Conservation (phyloP, 2,113 vertebrate genomes). For the Prionailurus viverrinus region DNA sequence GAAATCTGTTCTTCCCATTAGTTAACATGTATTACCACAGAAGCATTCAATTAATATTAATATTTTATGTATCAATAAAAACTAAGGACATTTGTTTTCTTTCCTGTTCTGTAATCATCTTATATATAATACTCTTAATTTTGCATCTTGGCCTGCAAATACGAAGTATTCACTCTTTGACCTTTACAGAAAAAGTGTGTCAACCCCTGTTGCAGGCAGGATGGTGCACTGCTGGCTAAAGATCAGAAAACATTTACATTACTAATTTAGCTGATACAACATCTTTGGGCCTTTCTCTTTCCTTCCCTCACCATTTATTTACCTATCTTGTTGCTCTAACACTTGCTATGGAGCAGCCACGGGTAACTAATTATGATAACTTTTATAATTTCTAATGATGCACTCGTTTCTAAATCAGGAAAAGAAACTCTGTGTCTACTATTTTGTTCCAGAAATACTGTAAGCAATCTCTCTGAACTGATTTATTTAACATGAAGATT, state of each 20-base stretch:
- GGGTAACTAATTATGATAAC: background rate
- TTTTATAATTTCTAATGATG: conserved; percentile 27
- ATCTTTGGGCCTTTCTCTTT: background rate
- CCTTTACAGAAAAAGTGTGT: background rate
- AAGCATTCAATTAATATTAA: background rate
- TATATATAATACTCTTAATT: background rate
- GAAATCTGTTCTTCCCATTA: background rate
- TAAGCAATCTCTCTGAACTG: background rate
- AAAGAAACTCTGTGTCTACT: background rate
- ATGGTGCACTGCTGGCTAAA: background rate
- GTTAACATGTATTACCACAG: background rate
- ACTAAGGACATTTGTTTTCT: background rate
- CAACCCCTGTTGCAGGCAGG: background rate
- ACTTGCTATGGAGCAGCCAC: background rate
- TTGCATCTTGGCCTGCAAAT: background rate
- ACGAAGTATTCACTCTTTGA: background rate
- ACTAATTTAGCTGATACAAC: background rate
- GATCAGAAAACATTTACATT: background rate
- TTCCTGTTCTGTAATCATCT: background rate
- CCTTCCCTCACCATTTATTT: background rate
- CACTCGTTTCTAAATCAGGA: background rate
- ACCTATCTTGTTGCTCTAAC: background rate
- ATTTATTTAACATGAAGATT: background rate
- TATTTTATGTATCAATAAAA: background rate
- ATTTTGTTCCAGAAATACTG: background rate